Evolutionary conservation across 1,140 invertebrate genomes (phyloP).

Genomic region (Maniola jurtina): DNA sequence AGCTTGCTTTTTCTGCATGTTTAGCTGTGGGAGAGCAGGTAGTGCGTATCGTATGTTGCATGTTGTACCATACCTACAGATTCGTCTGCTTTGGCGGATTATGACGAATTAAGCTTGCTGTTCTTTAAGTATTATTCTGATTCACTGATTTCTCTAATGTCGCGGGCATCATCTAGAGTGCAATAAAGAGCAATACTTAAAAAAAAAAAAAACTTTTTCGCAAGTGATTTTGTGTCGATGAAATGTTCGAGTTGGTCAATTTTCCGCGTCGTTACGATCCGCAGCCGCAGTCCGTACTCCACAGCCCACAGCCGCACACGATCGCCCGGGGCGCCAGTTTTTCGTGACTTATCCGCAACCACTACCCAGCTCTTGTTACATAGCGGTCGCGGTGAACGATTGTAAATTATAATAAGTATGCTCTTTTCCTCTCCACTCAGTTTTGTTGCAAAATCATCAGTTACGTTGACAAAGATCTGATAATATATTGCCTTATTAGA

Average conservation of each 20-base stretch:
- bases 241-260: neutral
- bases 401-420: slow-evolving; percentile 30
- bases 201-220: neutral
- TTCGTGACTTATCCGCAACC: slow-evolving; percentile 39
- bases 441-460: slow-evolving; percentile 27
- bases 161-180: too few relatives aligned
- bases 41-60: too few relatives aligned
- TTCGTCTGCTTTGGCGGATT: too few relatives aligned
- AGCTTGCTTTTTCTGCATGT: too few relatives aligned
- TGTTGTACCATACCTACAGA: too few relatives aligned
- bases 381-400: slow-evolving; percentile 21
- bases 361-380: slow-evolving; percentile 24
- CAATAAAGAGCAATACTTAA: too few relatives aligned
- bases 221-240: slow-evolving; percentile 5
- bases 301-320: slow-evolving; percentile 30
- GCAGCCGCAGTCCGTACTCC: neutral
- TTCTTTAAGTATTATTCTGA: too few relatives aligned
- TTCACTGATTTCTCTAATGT: too few relatives aligned
- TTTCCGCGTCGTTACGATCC: slow-evolving; percentile 3
- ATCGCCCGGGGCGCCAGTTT: slow-evolving; percentile 43
- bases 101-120: too few relatives aligned
- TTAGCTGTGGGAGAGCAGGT: too few relatives aligned
- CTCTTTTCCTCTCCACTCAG: slow-evolving; percentile 30
- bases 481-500: too few relatives aligned
- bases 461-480: neutral